Base-by-base conservation (phyloP, 2,113 vertebrate genomes). In the Coturnix japonica region DNA sequence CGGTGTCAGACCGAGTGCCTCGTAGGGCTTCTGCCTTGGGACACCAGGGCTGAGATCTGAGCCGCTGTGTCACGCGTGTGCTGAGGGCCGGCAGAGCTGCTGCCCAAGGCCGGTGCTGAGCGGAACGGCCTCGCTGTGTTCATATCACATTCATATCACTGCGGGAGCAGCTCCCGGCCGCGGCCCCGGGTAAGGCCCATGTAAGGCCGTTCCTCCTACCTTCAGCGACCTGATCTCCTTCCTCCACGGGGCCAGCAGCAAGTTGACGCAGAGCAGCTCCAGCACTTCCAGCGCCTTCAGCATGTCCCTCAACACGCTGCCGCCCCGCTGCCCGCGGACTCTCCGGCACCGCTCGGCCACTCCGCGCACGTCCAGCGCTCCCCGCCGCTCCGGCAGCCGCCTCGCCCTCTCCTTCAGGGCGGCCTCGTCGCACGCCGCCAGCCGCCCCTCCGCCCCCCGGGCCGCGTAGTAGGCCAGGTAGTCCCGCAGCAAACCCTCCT, bases 201-300 rank as follows among this genome's bases (percentile, higher is more conserved):
- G 28, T 16, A 30, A 54, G 53, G 28, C 53, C 53, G 53, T 9
- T 31, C 70, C 37, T 14, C 90, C 54, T 89, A 97, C 97, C 97
- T 97, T 97, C 26, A 97, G 88, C 9, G 95, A 95, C 78, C 81
- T 77, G 84, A 97, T 97, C 83, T 97, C 97, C 43, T 95, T 97
- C 73, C 96, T 95, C 96, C 97, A 97, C 3, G 97, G 97, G 43
- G 69, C 91, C 30, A 97, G 95, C 25, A 96, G 89, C 16, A 97
- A 78, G 82, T 97, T 95, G 76, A 97, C 41, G 44, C 96, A 97
- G 39, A 97, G 85, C 49, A 97, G 87, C 91, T 98, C 97, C 80
- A 97, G 89, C 54, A 97, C 70, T 78, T 96, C 97, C n/a, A 97
- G 85, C 2, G 96, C 96, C 35, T 53, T 81, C 10, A 81, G 57